Evolutionary conservation across 2,797 vertebrate species (phyloP).

Genomic region (Chloroceryle inda): DNA sequence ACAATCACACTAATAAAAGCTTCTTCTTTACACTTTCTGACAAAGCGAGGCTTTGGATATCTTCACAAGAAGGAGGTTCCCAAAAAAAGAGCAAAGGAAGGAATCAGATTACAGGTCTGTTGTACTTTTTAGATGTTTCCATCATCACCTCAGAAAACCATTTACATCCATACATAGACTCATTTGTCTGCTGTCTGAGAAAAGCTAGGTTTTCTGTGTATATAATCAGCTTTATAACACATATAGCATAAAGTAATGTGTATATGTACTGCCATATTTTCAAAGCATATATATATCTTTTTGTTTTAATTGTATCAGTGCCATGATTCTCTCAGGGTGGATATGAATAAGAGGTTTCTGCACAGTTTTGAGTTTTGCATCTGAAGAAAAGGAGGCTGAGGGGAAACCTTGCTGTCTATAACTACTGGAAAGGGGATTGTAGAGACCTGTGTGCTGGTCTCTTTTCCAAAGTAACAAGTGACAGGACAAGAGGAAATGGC

Average conservation of each 20-base stretch:
- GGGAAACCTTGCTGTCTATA: too few relatives aligned
- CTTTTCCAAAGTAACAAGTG: too few relatives aligned
- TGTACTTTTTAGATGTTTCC: background rate
- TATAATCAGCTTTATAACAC: background rate
- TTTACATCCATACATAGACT: background rate
- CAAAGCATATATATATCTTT: background rate
- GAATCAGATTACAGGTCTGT: background rate
- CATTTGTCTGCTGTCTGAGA: background rate
- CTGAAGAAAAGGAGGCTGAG: too few relatives aligned
- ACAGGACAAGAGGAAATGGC: too few relatives aligned
- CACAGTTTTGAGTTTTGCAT: background rate
- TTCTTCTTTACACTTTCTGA: background rate
- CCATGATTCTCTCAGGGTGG: background rate
- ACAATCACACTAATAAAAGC: background rate
- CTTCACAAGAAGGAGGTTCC: background rate
- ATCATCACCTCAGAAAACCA: background rate
- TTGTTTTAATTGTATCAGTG: background rate
- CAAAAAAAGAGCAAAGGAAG: background rate
- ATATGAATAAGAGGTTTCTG: background rate
- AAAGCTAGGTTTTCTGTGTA: background rate
- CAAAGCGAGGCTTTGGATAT: background rate
- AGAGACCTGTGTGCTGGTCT: too few relatives aligned
- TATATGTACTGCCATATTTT: background rate
- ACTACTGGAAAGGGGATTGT: too few relatives aligned
- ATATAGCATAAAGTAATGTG: background rate